Conservation (phyloP, 2,113 vertebrate species). For the Rattus norvegicus region DNA sequence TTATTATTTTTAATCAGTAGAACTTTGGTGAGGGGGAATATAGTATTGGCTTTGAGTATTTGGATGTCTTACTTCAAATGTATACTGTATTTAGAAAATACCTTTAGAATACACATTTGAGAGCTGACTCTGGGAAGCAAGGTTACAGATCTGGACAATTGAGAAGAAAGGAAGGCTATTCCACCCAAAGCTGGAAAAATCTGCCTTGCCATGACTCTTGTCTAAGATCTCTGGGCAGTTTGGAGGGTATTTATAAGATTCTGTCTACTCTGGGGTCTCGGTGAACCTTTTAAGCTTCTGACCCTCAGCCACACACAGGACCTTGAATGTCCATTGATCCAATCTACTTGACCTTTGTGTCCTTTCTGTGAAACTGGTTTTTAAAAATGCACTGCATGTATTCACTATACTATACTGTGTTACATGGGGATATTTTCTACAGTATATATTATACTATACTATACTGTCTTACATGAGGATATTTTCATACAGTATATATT, state of each 20-base stretch:
- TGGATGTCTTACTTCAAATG: not conserved
- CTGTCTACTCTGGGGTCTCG: constrained; percentile 13
- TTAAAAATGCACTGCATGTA: not conserved
- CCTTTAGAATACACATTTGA: not conserved
- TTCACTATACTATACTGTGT: not conserved
- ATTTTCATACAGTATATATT: too few relatives aligned
- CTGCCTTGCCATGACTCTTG: not conserved
- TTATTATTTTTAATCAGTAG: not conserved
- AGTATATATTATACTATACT: too few relatives aligned
- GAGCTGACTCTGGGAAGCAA: not conserved
- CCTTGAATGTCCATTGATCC: not conserved
- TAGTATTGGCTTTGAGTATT: not conserved
- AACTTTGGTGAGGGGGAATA: not conserved
- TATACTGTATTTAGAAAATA: constrained; percentile 1
- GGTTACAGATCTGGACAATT: not conserved
- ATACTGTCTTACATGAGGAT: too few relatives aligned
- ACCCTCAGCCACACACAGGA: not conserved
- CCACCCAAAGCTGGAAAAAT: not conserved
- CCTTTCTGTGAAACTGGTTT: not conserved
- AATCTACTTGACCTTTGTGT: not conserved
- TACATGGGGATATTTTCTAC: too few relatives aligned
- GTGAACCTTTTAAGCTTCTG: not conserved
- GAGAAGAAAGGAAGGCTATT: not conserved
- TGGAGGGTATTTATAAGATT: not conserved
- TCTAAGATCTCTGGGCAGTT: not conserved